Percentiles rank a stretch among this genome's conserved stretches.
These are phyloP conservation scores for Coranthus polyacanthus DNA, from an alignment of 2,797 vertebrate genomes.

Conservation along the genomic window DNA sequence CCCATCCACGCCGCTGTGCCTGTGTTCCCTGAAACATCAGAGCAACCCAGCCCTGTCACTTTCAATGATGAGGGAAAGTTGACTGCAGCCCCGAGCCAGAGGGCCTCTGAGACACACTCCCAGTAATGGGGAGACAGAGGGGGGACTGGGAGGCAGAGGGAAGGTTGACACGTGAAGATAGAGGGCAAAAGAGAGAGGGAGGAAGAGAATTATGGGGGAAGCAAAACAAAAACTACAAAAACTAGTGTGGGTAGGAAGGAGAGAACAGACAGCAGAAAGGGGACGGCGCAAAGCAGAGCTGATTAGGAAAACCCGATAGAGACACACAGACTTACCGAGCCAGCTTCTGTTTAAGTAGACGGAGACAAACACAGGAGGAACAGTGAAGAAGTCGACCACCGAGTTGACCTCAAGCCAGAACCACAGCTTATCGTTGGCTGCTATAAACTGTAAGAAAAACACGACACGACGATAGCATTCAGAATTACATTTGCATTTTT, in stretches of 20 bases:
- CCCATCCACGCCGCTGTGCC: conserved; percentile 59
- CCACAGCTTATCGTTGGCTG: conserved; percentile 98
- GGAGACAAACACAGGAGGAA: conserved; percentile 97
- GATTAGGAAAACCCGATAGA: conserved; percentile 3
- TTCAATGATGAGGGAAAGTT: conserved; percentile 72
- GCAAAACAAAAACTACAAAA: too few relatives aligned
- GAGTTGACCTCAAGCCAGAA: conserved; percentile 99
- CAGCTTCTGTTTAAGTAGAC: conserved; percentile 98
- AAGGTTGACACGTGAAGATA: conserved; percentile 41
- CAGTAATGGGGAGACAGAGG: conserved; percentile 57
- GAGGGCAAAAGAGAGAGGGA: conserved; percentile 27
- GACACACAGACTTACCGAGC: conserved; percentile 90
- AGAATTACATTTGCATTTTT: conserved; percentile 19
- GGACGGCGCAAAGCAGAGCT: conserved; percentile 6
- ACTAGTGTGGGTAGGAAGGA: not conserved
- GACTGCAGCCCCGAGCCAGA: conserved; percentile 72
- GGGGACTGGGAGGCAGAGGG: conserved; percentile 28
- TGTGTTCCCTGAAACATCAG: conserved; percentile 72
- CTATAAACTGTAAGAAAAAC: conserved; percentile 89
- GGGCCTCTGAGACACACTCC: conserved; percentile 68
- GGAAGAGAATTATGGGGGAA: conserved; percentile 4
- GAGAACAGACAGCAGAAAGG: conserved; percentile 2
- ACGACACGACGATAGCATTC: not conserved
- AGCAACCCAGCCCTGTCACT: conserved; percentile 76
- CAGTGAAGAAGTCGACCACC: conserved; percentile 98